Conservation (phyloP, 1,140 invertebrate genomes). For the Ylistrum balloti region DNA sequence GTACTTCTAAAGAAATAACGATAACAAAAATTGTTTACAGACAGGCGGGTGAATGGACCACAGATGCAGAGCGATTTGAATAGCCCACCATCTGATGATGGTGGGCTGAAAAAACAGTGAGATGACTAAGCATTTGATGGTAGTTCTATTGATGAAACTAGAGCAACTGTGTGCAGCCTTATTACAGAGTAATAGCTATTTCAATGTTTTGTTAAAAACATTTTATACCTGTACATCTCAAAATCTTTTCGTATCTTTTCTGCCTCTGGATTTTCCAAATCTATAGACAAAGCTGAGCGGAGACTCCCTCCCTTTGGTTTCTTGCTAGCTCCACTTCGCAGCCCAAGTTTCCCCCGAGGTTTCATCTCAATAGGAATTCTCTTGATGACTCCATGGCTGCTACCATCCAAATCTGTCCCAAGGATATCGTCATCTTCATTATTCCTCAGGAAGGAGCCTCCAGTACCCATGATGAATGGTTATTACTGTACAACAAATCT, state of each 20-base stretch:
- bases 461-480: constrained; percentile 76
- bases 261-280: constrained; percentile 81
- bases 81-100: too few relatives aligned
- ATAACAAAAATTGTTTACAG: too few relatives aligned
- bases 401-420: constrained; percentile 77
- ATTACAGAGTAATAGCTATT: too few relatives aligned
- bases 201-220: too few relatives aligned
- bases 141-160: too few relatives aligned
- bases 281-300: constrained; percentile 80
- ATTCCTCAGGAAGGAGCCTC: constrained; percentile 76
- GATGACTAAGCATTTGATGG: too few relatives aligned
- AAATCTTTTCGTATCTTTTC: constrained; percentile 81
- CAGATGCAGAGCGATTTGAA: too few relatives aligned
- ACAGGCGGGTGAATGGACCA: too few relatives aligned
- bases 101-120: too few relatives aligned
- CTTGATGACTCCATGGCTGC: constrained; percentile 79
- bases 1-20: too few relatives aligned
- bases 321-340: constrained; percentile 75
- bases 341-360: constrained; percentile 78
- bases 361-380: constrained; percentile 82
- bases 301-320: constrained; percentile 78
- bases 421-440: constrained; percentile 81
- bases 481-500: neutral
- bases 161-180: too few relatives aligned
- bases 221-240: constrained; percentile 80